These are phyloP conservation scores for Phymatocera aterrima DNA, from an alignment of 2,888 invertebrate genomes.

Conservation along the genomic window DNA sequence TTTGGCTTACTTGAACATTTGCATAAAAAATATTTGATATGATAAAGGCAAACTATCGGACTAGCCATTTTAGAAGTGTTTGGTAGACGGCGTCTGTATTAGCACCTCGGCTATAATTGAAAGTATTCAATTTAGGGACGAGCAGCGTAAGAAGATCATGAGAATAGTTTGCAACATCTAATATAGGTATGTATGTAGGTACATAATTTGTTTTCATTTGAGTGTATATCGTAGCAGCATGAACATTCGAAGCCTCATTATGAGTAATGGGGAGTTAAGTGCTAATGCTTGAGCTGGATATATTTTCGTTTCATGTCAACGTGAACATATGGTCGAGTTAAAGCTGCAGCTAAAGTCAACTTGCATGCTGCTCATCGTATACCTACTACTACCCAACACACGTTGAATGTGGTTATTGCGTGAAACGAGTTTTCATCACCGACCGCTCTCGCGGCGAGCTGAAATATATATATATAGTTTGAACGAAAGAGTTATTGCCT, in stretches of 20 bases:
- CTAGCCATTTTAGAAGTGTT: slow-evolving; percentile 5
- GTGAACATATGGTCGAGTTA: not conserved
- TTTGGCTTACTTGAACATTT: not conserved
- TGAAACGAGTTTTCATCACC: slow-evolving; percentile 23
- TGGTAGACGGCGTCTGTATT: slow-evolving; percentile 12
- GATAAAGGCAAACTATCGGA: slow-evolving; percentile 18
- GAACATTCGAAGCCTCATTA: not conserved
- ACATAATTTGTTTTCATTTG: too few species aligned
- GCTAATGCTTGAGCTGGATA: not conserved
- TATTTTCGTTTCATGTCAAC: not conserved
- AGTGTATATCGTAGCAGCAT: not conserved
- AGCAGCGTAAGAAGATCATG: not conserved
- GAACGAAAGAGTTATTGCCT: not conserved
- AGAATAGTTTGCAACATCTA: slow-evolving; percentile 1
- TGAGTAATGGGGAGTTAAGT: too few species aligned
- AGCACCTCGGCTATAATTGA: slow-evolving; percentile 15
- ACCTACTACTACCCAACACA: not conserved
- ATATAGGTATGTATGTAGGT: not conserved
- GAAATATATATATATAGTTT: slow-evolving; percentile 20
- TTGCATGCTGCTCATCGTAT: not conserved
- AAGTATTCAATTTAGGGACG: not conserved
- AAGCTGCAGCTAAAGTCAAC: not conserved
- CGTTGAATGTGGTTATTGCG: not conserved
- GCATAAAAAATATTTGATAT: slow-evolving; percentile 18
- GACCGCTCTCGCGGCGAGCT: not conserved